Base-by-base conservation (phyloP, 2,888 invertebrate genomes). In the Macrosiphum euphorbiae region DNA sequence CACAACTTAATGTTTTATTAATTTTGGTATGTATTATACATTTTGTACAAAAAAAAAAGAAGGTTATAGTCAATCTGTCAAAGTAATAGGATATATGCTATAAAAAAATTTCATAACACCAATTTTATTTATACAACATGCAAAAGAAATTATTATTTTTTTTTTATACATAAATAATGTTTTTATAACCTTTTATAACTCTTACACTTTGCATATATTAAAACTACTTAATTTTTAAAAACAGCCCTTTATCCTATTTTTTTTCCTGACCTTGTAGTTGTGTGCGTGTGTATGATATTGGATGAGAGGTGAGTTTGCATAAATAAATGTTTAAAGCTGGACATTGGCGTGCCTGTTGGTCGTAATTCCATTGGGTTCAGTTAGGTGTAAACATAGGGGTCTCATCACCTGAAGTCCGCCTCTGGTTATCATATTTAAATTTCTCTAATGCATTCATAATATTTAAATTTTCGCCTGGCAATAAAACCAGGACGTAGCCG, bases 311-410 rank as follows among this genome's bases (percentile, higher is more conserved):
- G 55, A 35, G 90, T 47, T 90, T 78, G 44, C 67, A 90, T 90
- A 92, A 86, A 91, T 85, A 85, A 55, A 91, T 84, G 90, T 91
- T 84, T 55, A 84, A 61, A 92, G 55, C n/a, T 44, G 91, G 91
- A 92, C 86, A 92, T 47, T 92, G 58, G 85, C 91, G 91, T 91
- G 91, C 44, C 61, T 26, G 92, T 92, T 50, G 87, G 86, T 86
- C 92, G 50, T 92, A 92, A 92, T 92, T 87, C 86, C 61, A 26
- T 50, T 26, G 91, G 91, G 85, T 85, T 91, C 84, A 55, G 61
- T 87, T 47, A 87, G 87, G 87, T 87, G 92, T 92, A 92, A 92
- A 92, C 92, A 61, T 87, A 87, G 92, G 85, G 92, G 87, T 92
- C 92, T 92, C 92, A 61, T 92, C 92, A 61, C 61, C 92, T 61